These are phyloP conservation scores for Babylonia areolata DNA, from an alignment of 1,140 invertebrate species.

Conservation along the genomic window DNA sequence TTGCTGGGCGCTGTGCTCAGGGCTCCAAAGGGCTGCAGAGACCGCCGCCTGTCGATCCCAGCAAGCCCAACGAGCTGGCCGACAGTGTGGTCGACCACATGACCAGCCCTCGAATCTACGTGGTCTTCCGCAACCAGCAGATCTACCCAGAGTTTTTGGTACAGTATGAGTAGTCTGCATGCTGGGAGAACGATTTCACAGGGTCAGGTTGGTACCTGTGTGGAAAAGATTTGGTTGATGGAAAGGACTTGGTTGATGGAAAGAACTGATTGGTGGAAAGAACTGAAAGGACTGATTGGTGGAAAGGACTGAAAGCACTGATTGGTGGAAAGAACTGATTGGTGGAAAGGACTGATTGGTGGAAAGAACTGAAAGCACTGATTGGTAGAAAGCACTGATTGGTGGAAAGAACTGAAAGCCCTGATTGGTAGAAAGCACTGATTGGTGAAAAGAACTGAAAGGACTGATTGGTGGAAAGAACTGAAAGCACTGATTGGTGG, in stretches of 20 bases:
- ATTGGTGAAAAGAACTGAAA: too few relatives aligned
- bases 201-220: not conserved
- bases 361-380: too few relatives aligned
- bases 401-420: too few relatives aligned
- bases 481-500: too few relatives aligned
- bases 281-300: not conserved
- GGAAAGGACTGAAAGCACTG: not conserved
- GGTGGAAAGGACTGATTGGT: too few relatives aligned
- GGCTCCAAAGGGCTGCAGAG: conserved; percentile 33
- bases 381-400: too few relatives aligned
- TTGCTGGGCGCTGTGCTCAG: conserved; percentile 40
- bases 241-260: not conserved
- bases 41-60: conserved; percentile 37
- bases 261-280: not conserved
- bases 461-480: too few relatives aligned
- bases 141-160: conserved; percentile 63
- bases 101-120: conserved; percentile 49
- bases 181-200: not conserved
- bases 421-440: too few relatives aligned
- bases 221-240: not conserved
- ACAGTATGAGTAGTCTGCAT: conserved; percentile 39
- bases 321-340: too few relatives aligned
- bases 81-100: conserved; percentile 59
- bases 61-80: conserved; percentile 33
- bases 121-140: conserved; percentile 57